phyloP scores from a whole-genome alignment of 2,888 invertebrate genomes.

The Tiliacea aurago region DNA sequence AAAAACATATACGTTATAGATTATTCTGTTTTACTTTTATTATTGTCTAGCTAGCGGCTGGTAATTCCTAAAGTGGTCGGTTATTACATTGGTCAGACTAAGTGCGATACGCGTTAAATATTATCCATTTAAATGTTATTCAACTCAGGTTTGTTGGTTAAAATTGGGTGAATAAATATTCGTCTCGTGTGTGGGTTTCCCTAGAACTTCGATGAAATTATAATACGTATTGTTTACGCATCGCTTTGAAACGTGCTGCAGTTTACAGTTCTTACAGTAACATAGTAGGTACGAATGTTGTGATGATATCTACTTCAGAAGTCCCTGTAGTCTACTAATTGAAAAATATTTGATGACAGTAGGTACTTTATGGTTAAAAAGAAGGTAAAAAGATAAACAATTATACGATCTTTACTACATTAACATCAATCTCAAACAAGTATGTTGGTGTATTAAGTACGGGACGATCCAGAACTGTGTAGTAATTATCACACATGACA shows the following conservation, averaged over 20 bases:
- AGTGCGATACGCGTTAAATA: constrained; percentile 3
- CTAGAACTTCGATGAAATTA: constrained; percentile 6
- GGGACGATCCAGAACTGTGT: constrained; percentile 7
- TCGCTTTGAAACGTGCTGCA: neutral
- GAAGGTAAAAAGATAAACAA: constrained; percentile 9
- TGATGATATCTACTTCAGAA: neutral
- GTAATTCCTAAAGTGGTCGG: constrained; percentile 33
- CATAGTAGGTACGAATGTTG: neutral
- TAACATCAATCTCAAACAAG: neutral
- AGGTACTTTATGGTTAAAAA: constrained; percentile 3
- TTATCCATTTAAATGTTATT: constrained; percentile 22
- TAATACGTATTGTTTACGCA: constrained; percentile 15
- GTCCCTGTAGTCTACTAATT: neutral
- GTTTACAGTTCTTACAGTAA: neutral
- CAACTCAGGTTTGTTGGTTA: constrained; percentile 16
- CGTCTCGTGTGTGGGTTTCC: constrained; percentile 6
- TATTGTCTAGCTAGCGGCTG: constrained; percentile 5
- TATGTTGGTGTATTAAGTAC: constrained; percentile 17
- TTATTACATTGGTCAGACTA: constrained; percentile 14
- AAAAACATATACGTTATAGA: constrained; percentile 62
- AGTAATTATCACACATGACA: constrained; percentile 4
- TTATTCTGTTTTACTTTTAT: constrained; percentile 22
- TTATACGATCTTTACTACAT: neutral
- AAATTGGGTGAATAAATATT: constrained; percentile 27
- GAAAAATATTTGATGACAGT: neutral